Evolutionary conservation across 2,888 invertebrate species (phyloP).

Genomic region (Drosophila longiperda): DNA sequence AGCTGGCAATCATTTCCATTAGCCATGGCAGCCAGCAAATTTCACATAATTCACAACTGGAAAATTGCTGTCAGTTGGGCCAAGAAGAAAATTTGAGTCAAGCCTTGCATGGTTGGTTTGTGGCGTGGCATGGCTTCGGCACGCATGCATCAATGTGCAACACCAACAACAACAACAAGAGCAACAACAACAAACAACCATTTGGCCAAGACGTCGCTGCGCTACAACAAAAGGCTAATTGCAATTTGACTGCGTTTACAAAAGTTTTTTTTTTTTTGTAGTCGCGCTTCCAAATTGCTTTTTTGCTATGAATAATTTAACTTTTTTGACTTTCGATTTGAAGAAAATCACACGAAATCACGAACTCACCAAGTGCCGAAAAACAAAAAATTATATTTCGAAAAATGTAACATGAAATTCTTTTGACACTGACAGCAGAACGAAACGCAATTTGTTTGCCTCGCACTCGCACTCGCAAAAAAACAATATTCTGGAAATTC

Average conservation of each 20-base stretch:
- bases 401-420: slow-evolving; percentile 54
- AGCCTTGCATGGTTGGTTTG: slow-evolving; percentile 54
- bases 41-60: slow-evolving; percentile 80
- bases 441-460: slow-evolving; percentile 69
- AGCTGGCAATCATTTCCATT: slow-evolving; percentile 78
- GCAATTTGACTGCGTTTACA: slow-evolving; percentile 78
- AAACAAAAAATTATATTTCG: slow-evolving; percentile 3
- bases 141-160: slow-evolving; percentile 79
- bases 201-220: slow-evolving; percentile 58
- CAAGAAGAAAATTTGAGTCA: slow-evolving; percentile 61
- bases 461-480: neutral
- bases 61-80: slow-evolving; percentile 75
- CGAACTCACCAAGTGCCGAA: slow-evolving; percentile 16
- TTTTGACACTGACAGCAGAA: slow-evolving; percentile 73
- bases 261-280: slow-evolving; percentile 59
- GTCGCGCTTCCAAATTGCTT: slow-evolving; percentile 66
- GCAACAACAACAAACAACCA: slow-evolving; percentile 25
- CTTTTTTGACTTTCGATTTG: slow-evolving; percentile 78
- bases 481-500: slow-evolving; percentile 36
- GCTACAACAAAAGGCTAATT: slow-evolving; percentile 77
- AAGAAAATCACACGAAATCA: slow-evolving; percentile 65
- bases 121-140: slow-evolving; percentile 51
- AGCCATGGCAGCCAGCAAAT: slow-evolving; percentile 74
- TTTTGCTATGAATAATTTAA: slow-evolving; percentile 78
- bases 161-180: slow-evolving; percentile 25